Conservation (phyloP, 2,797 vertebrate species). For the Kryptolebias ocellatus region DNA sequence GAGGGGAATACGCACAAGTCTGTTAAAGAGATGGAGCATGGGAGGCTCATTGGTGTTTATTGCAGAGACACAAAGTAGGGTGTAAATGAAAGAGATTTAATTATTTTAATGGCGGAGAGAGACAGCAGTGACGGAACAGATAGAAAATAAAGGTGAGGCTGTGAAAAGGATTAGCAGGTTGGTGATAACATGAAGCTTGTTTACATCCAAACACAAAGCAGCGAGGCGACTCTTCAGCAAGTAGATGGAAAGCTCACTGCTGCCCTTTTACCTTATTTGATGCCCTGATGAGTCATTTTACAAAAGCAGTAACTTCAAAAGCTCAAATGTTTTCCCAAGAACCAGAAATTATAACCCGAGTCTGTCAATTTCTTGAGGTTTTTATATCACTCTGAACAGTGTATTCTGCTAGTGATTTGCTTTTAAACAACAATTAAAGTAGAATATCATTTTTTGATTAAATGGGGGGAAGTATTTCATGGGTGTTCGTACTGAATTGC, state of each 20-base stretch:
- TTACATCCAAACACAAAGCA: conserved; percentile 8
- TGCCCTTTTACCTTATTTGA: not conserved
- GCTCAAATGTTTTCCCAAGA: not conserved
- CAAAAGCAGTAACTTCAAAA: too few relatives aligned
- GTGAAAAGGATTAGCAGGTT: conserved; percentile 48
- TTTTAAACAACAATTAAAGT: conserved; percentile 1
- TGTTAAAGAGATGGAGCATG: not conserved
- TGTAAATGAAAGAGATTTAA: conserved; percentile 19
- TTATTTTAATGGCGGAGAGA: conserved; percentile 4
- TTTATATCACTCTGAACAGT: too few relatives aligned
- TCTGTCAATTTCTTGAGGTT: too few relatives aligned
- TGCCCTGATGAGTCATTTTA: not conserved
- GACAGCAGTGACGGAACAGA: conserved; percentile 18
- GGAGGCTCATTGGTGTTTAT: conserved; percentile 2
- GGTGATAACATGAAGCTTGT: conserved; percentile 33
- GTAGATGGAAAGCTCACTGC: not conserved
- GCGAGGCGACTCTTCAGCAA: too few relatives aligned
- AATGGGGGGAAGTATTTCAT: not conserved
- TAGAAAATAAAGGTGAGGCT: conserved; percentile 44
- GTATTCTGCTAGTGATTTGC: too few relatives aligned
- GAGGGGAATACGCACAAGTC: not conserved
- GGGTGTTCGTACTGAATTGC: conserved; percentile 10
- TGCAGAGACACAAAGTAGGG: not conserved
- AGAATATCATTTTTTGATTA: not conserved
- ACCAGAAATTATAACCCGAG: not conserved